Percentiles rank a stretch among this genome's conserved stretches.
These are phyloP conservation scores for Palythoa grandiflora DNA, from an alignment of 92 coral and sea anemone species.

Conservation along the genomic window DNA sequence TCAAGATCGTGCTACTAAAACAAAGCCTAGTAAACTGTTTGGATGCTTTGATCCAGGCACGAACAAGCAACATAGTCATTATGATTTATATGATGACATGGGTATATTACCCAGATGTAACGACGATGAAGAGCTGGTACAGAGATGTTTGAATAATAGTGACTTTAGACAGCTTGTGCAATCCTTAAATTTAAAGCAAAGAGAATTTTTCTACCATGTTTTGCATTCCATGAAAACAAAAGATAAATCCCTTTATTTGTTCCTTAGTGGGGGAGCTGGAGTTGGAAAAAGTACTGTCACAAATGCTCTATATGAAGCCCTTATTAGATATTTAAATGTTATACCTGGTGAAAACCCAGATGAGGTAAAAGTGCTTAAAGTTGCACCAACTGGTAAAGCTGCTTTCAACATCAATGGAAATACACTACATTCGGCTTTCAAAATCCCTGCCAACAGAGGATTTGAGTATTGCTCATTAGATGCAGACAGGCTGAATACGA, in stretches of 20 bases:
- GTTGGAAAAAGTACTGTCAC: slow-evolving; percentile 60
- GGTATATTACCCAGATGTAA: background rate
- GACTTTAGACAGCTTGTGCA: background rate
- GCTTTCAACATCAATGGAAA: slow-evolving; percentile 56
- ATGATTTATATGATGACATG: background rate
- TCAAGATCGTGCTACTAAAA: slow-evolving; percentile 46
- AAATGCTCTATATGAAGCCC: slow-evolving; percentile 29
- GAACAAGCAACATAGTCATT: slow-evolving; percentile 22
- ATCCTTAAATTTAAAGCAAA: background rate
- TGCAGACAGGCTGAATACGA: slow-evolving; percentile 44
- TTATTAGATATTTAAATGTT: background rate
- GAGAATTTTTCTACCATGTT: slow-evolving; percentile 35
- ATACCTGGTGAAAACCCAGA: background rate
- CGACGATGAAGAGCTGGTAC: background rate
- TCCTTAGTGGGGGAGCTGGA: slow-evolving; percentile 68
- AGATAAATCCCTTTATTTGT: slow-evolving; percentile 42
- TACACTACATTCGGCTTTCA: slow-evolving; percentile 63
- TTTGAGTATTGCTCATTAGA: slow-evolving; percentile 41
- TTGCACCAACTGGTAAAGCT: too few species aligned
- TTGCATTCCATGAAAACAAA: slow-evolving; percentile 48
- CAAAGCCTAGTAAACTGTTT: slow-evolving; percentile 44
- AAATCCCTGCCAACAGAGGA: slow-evolving; percentile 53
- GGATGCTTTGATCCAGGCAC: slow-evolving; percentile 56
- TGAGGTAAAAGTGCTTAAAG: background rate
- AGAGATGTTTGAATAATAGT: background rate